A percentile compares a stretch with the other conserved stretches of the same genome.
Evolutionary conservation across 53 echinoderm and acorn worm genomes (phyloP).

Genomic region (Holothuria scabra): DNA sequence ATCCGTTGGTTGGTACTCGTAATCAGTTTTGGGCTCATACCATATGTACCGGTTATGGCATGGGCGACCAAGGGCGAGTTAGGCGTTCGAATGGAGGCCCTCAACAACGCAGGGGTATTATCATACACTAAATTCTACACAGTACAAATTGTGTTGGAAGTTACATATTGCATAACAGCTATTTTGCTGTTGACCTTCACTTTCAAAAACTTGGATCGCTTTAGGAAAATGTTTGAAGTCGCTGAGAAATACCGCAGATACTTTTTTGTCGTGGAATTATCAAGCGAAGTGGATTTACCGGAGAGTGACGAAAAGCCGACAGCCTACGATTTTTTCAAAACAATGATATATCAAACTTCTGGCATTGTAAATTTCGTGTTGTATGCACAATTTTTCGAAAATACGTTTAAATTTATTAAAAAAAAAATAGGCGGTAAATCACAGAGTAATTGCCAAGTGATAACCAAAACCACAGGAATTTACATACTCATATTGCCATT

Average conservation of each 20-base stretch:
- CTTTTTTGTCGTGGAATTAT: slow-evolving; percentile 57
- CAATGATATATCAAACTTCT: slow-evolving; percentile 47
- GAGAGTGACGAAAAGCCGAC: slow-evolving; percentile 14
- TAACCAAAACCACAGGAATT: slow-evolving; percentile 1
- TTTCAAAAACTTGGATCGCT: slow-evolving; percentile 37
- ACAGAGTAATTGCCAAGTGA: slow-evolving; percentile 22
- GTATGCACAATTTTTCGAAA: slow-evolving; percentile 54
- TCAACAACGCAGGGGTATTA: slow-evolving; percentile 60
- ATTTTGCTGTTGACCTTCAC: slow-evolving; percentile 68
- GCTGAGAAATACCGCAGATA: slow-evolving; percentile 36
- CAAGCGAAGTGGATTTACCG: slow-evolving; percentile 33
- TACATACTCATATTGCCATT: slow-evolving; percentile 63
- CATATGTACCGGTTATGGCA: slow-evolving; percentile 78
- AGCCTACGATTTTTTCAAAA: slow-evolving; percentile 45
- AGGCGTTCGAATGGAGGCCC: slow-evolving; percentile 39
- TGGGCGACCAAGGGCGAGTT: slow-evolving; percentile 60
- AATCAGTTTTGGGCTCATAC: slow-evolving; percentile 62
- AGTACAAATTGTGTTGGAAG: slow-evolving; percentile 60
- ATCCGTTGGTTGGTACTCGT: slow-evolving; percentile 77
- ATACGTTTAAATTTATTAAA: slow-evolving; percentile 52
- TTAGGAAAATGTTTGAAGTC: slow-evolving; percentile 46
- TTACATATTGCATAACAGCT: slow-evolving; percentile 63
- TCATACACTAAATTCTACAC: slow-evolving; percentile 37
- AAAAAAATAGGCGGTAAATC: neutral
- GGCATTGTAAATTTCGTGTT: slow-evolving; percentile 60